These are phyloP conservation scores for Helicoverpa assulta DNA, from an alignment of 2,888 invertebrate genomes.

Conservation along the genomic window DNA sequence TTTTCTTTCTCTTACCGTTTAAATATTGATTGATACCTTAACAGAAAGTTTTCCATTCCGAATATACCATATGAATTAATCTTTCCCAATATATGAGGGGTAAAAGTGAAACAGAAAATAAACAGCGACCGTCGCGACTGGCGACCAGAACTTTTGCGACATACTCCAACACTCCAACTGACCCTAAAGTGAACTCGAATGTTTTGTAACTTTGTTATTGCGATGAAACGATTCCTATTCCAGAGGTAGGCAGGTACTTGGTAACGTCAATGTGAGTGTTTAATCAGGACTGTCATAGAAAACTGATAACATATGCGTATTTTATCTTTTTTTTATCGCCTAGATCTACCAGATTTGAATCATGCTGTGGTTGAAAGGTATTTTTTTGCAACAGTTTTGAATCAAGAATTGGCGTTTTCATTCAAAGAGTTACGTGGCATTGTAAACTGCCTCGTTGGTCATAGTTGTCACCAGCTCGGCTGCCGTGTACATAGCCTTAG, in stretches of 20 bases:
- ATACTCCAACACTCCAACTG: slow-evolving; percentile 76
- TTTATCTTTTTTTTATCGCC: neutral
- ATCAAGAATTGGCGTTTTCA: no score
- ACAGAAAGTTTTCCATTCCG: neutral
- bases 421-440: no score
- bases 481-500: no score
- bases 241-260: neutral
- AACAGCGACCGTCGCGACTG: slow-evolving; percentile 46
- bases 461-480: no score
- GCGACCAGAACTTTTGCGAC: slow-evolving; percentile 64
- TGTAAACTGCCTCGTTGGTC: no score
- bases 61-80: slow-evolving; percentile 32
- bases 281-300: neutral
- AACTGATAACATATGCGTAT: neutral
- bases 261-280: neutral
- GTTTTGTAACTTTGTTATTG: slow-evolving; percentile 77
- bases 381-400: no score
- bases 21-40: neutral
- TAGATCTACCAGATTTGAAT: neutral
- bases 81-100: slow-evolving; percentile 38
- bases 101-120: slow-evolving; percentile 62
- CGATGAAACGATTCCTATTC: slow-evolving; percentile 57
- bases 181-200: slow-evolving; percentile 72
- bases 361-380: neutral
- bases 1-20: no score